Evolutionary conservation across 2,888 invertebrate species (phyloP).

Genomic region (Thalpophila matura): DNA sequence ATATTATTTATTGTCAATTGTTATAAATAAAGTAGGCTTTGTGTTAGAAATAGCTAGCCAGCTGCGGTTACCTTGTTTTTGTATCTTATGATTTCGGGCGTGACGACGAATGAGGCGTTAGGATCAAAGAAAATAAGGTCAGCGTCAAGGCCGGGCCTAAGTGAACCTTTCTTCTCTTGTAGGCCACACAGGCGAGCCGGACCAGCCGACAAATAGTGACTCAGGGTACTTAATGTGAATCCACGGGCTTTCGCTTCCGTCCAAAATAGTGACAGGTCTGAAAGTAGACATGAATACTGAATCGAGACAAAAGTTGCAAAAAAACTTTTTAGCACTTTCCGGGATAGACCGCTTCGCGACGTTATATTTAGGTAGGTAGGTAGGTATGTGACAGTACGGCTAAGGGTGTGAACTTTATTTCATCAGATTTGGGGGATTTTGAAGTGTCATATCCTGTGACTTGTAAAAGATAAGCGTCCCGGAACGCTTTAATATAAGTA

Average conservation of each 20-base stretch:
- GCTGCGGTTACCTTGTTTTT: conserved; percentile 90
- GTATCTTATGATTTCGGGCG: conserved; percentile 88
- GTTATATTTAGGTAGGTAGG: too few species aligned
- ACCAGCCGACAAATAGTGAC: conserved; percentile 89
- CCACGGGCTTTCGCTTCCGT: conserved; percentile 90
- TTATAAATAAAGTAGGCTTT: not conserved
- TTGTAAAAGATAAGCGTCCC: too few species aligned
- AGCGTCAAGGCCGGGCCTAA: conserved; percentile 92
- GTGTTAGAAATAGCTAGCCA: not conserved
- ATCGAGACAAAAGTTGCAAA: too few species aligned
- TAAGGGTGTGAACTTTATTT: too few species aligned
- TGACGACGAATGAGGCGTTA: conserved; percentile 89
- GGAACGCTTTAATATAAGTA: too few species aligned
- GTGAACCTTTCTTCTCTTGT: conserved; percentile 89
- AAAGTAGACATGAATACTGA: not conserved
- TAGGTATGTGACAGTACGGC: too few species aligned
- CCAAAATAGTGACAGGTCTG: conserved; percentile 92
- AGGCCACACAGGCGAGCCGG: conserved; percentile 91
- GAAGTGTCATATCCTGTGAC: too few species aligned
- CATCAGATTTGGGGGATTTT: too few species aligned
- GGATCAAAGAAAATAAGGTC: conserved; percentile 93
- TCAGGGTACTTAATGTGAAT: conserved; percentile 86
- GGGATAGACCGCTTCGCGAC: too few species aligned
- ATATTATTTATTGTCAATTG: too few species aligned
- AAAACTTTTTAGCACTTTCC: not conserved